Evolutionary conservation across 2,888 invertebrate species (phyloP).

Genomic region (Dynastes hyllus): DNA sequence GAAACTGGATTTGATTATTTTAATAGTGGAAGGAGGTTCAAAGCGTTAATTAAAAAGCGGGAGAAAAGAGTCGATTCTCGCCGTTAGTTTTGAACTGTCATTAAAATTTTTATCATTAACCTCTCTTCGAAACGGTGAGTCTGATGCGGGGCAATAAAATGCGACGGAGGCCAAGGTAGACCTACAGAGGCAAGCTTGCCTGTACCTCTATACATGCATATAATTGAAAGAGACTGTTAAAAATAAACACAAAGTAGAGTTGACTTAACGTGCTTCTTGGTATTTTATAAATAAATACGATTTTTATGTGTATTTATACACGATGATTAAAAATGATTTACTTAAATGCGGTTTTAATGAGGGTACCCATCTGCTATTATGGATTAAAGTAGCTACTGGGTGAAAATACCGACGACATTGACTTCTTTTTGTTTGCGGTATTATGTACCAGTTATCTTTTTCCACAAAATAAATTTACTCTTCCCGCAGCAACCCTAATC

Average conservation of each 20-base stretch:
- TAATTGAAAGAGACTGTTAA: conserved; percentile 24
- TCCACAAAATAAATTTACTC: too few relatives aligned
- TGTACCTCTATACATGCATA: neutral
- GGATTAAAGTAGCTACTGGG: too few relatives aligned
- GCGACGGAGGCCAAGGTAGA: neutral
- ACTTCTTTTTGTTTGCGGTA: too few relatives aligned
- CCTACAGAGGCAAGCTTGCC: neutral
- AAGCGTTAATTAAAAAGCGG: conserved; percentile 31
- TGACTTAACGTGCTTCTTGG: conserved; percentile 4
- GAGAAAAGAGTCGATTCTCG: neutral
- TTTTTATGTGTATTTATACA: neutral
- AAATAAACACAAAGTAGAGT: conserved; percentile 24
- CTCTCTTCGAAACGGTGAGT: conserved; percentile 20
- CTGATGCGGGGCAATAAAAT: conserved; percentile 22
- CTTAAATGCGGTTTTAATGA: too few relatives aligned
- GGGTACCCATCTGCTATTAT: too few relatives aligned
- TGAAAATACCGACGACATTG: too few relatives aligned
- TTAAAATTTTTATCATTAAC: conserved; percentile 34
- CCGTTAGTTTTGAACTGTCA: conserved; percentile 28
- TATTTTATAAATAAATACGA: conserved; percentile 34
- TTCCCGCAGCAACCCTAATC: too few relatives aligned
- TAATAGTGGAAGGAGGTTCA: conserved; percentile 8
- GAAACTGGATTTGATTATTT: conserved; percentile 39
- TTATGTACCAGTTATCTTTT: too few relatives aligned
- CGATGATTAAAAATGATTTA: neutral